These are phyloP conservation scores for Hofmannophila pseudospretella DNA, from an alignment of 2,888 invertebrate genomes.

Conservation along the genomic window DNA sequence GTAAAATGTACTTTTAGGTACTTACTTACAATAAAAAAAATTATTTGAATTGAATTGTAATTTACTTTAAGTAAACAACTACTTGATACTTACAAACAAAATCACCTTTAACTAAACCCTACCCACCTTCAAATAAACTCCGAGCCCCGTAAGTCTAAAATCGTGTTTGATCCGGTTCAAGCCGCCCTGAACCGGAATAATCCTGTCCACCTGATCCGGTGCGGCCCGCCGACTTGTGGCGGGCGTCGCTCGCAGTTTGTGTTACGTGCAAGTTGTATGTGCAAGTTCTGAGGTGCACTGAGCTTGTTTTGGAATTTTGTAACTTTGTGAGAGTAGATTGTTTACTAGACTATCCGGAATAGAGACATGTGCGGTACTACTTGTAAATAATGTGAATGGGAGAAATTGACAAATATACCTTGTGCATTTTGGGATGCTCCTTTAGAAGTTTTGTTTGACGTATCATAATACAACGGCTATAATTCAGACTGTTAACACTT, in stretches of 20 bases:
- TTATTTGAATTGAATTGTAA: no score
- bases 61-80: neutral
- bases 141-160: slow-evolving; percentile 63
- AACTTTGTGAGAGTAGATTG: no score
- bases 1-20: no score
- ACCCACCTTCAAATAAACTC: slow-evolving; percentile 49
- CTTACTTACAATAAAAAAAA: no score
- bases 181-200: slow-evolving; percentile 66
- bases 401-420: no score
- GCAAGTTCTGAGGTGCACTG: neutral
- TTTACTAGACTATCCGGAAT: no score
- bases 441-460: no score
- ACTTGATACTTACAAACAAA: slow-evolving; percentile 10
- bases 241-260: neutral
- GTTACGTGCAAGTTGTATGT: neutral
- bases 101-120: slow-evolving; percentile 27
- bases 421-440: no score
- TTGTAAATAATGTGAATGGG: no score
- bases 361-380: neutral
- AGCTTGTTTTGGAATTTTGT: no score
- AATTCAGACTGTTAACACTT: no score
- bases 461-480: no score
- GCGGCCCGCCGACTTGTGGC: slow-evolving; percentile 16
- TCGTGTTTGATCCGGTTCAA: slow-evolving; percentile 67
- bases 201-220: slow-evolving; percentile 72